Conservation (phyloP, 1,140 invertebrate species). For the Archegozetes longisetosus region DNA sequence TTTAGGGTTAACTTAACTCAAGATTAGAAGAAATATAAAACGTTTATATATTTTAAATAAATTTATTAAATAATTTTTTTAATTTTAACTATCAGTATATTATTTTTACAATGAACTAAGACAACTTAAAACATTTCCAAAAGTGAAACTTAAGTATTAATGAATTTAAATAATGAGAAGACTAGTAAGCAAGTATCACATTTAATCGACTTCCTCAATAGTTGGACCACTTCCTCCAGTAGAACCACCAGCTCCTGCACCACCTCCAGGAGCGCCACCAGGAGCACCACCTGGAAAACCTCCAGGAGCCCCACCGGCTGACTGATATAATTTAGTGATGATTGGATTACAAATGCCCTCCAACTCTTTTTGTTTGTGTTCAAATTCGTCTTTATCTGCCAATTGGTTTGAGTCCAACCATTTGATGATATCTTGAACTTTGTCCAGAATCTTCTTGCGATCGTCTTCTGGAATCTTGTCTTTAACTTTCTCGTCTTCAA, state of each 20-base stretch:
- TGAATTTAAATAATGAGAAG: too few species aligned
- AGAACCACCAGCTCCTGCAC: slow-evolving; percentile 1
- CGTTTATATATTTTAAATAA: too few species aligned
- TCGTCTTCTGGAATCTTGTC: slow-evolving; percentile 59
- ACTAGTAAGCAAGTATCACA: too few species aligned
- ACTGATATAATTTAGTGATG: slow-evolving; percentile 34
- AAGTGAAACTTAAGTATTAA: too few species aligned
- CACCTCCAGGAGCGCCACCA: slow-evolving; percentile 18
- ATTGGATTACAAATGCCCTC: slow-evolving; percentile 32
- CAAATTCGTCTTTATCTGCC: slow-evolving; percentile 76
- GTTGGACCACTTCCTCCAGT: slow-evolving; percentile 30
- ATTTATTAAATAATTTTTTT: too few species aligned
- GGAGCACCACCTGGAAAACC: slow-evolving; percentile 21
- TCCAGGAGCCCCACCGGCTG: slow-evolving; percentile 26
- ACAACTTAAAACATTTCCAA: too few species aligned
- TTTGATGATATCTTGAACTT: slow-evolving; percentile 79
- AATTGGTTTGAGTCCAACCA: slow-evolving; percentile 85
- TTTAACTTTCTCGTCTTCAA: slow-evolving; percentile 39
- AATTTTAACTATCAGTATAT: too few species aligned
- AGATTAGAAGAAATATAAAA: too few species aligned
- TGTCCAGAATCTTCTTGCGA: slow-evolving; percentile 67
- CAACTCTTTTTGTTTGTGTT: slow-evolving; percentile 62
- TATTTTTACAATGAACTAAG: too few species aligned
- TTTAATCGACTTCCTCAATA: slow-evolving; percentile 40
- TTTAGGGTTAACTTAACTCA: too few species aligned